These are phyloP conservation scores for Drosophila serrata DNA, from an alignment of 1,140 invertebrate species.

Conservation along the genomic window DNA sequence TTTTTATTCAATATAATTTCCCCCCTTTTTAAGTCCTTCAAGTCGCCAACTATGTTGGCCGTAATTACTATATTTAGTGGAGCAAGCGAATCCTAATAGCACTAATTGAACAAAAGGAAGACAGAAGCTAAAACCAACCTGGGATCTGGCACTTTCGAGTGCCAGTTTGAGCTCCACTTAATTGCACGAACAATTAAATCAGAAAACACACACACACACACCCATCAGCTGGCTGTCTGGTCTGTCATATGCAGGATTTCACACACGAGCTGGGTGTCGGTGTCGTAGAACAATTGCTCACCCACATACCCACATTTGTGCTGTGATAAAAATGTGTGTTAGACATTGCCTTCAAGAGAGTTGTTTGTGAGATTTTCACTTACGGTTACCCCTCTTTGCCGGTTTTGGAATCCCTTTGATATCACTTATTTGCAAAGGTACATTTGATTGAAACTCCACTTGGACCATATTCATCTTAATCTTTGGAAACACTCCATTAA, in stretches of 20 bases:
- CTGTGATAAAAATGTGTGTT: slow-evolving; percentile 43
- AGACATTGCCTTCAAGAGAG: slow-evolving; percentile 32
- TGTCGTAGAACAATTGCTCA: slow-evolving; percentile 27
- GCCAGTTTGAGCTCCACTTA: slow-evolving; percentile 15
- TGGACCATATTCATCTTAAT: not conserved
- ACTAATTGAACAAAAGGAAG: slow-evolving; percentile 34
- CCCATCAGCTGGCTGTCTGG: slow-evolving; percentile 19
- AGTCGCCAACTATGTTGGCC: slow-evolving; percentile 13
- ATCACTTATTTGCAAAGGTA: not conserved
- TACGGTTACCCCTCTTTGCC: not conserved
- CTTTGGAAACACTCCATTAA: too few relatives aligned
- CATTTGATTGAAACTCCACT: not conserved
- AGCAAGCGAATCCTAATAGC: slow-evolving; percentile 5
- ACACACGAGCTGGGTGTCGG: slow-evolving; percentile 8
- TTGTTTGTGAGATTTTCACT: slow-evolving; percentile 37
- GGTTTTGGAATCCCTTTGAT: slow-evolving; percentile 14
- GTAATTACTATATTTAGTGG: slow-evolving; percentile 34
- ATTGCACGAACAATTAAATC: slow-evolving; percentile 47
- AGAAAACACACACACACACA: slow-evolving; percentile 27
- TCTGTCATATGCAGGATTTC: slow-evolving; percentile 46
- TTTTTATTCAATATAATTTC: slow-evolving; percentile 21
- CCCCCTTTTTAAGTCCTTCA: not conserved
- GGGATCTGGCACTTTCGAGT: slow-evolving; percentile 12
- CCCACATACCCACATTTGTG: not conserved
- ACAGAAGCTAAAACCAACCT: slow-evolving; percentile 1